A percentile compares a stretch with the other conserved stretches of the same genome.
Conservation (phyloP, 2,113 vertebrate species). For the Nettapus auritus region DNA sequence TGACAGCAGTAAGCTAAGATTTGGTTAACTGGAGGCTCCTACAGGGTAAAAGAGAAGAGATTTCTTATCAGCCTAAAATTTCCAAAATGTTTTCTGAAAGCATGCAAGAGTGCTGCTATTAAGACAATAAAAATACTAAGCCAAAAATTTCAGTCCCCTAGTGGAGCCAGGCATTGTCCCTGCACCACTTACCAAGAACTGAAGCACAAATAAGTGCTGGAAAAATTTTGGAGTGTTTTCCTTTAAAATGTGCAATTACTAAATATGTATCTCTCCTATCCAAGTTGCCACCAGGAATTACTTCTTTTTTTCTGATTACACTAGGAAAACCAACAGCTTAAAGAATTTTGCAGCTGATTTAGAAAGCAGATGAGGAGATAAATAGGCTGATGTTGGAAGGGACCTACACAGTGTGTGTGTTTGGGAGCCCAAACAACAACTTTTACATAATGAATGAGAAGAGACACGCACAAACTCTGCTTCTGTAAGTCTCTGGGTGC, state of each 20-base stretch:
- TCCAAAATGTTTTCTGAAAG: not conserved
- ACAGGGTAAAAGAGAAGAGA: not conserved
- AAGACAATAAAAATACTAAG: not conserved
- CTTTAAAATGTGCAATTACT: not conserved
- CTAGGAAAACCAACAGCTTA: not conserved
- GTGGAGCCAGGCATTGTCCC: not conserved
- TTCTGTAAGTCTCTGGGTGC: not conserved
- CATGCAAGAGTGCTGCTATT: not conserved
- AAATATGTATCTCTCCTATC: not conserved
- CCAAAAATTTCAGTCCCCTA: not conserved
- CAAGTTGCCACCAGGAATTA: not conserved
- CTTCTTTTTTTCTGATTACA: not conserved
- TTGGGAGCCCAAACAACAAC: not conserved
- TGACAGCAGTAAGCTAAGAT: conserved; percentile 80
- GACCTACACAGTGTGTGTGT: not conserved
- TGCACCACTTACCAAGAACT: not conserved
- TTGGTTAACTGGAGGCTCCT: conserved; percentile 80
- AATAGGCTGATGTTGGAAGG: fast-evolving
- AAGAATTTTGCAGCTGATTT: not conserved
- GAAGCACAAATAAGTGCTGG: not conserved
- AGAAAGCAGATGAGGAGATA: not conserved
- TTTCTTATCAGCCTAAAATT: not conserved
- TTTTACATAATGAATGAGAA: not conserved
- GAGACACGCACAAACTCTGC: not conserved
- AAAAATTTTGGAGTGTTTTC: not conserved